These are phyloP conservation scores for Rhyzopertha dominica DNA, from an alignment of 1,140 invertebrate species.

Conservation along the genomic window DNA sequence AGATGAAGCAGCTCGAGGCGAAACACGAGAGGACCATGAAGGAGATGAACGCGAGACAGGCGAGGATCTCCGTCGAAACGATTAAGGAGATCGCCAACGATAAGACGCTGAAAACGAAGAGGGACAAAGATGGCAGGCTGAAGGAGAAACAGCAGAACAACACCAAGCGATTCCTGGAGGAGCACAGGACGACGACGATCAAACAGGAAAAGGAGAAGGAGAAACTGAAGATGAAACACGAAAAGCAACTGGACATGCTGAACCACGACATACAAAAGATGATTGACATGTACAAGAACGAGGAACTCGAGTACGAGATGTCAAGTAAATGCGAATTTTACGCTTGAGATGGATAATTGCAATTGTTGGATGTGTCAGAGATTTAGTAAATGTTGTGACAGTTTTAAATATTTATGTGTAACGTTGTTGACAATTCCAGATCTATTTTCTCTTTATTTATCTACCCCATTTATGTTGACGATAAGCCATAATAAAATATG, in stretches of 20 bases:
- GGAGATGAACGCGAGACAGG: slow-evolving; percentile 92
- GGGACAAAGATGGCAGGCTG: slow-evolving; percentile 88
- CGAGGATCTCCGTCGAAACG: slow-evolving; percentile 94
- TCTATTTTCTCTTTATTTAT: too few relatives aligned
- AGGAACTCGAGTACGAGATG: slow-evolving; percentile 88
- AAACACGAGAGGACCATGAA: slow-evolving; percentile 93
- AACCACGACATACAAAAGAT: slow-evolving; percentile 89
- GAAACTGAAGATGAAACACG: slow-evolving; percentile 85
- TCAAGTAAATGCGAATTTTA: slow-evolving; percentile 86
- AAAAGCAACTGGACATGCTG: slow-evolving; percentile 87
- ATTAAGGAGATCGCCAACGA: slow-evolving; percentile 90
- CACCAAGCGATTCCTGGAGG: slow-evolving; percentile 98
- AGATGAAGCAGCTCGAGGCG: slow-evolving; percentile 85
- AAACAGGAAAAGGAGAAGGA: slow-evolving; percentile 93
- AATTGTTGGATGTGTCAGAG: too few relatives aligned
- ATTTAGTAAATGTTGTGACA: too few relatives aligned
- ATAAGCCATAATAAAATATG: too few relatives aligned
- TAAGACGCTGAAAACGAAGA: slow-evolving; percentile 95
- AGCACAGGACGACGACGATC: slow-evolving; percentile 81
- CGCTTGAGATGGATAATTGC: too few relatives aligned
- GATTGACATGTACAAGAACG: slow-evolving; percentile 92
- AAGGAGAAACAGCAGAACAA: slow-evolving; percentile 98
- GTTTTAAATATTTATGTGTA: too few relatives aligned
- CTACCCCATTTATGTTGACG: too few relatives aligned
- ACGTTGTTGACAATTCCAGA: too few relatives aligned